These are phyloP conservation scores for Catamblyrhynchus diadema DNA, from an alignment of 2,797 vertebrate species.

Conservation along the genomic window DNA sequence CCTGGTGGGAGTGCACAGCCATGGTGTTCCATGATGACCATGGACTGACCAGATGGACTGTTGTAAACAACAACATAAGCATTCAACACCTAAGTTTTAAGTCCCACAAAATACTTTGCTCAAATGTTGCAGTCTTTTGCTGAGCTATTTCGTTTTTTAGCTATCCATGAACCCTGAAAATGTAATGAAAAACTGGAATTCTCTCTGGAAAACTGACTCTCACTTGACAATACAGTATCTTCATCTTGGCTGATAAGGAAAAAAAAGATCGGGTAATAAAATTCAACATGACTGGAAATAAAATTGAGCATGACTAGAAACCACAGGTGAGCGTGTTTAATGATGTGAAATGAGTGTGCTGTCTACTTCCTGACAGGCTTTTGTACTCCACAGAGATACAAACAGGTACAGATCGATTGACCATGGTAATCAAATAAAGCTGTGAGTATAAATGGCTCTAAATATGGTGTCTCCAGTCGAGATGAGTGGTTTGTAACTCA, in stretches of 20 bases:
- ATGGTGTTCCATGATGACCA: neutral
- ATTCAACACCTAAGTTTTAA: neutral
- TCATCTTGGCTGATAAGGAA: neutral
- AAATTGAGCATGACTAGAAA: slow-evolving; percentile 10
- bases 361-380: neutral
- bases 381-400: neutral
- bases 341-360: neutral
- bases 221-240: neutral
- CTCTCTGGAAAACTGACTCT: neutral
- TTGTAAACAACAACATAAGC: neutral
- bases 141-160: neutral
- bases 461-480: neutral
- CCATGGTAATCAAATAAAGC: neutral
- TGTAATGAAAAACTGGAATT: neutral
- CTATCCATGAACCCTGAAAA: neutral
- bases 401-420: neutral
- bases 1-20: neutral
- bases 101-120: neutral
- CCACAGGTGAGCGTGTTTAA: neutral
- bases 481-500: neutral
- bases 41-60: neutral
- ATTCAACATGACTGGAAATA: neutral
- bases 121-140: neutral
- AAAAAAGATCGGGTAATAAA: neutral
- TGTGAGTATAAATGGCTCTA: neutral